A percentile compares a stretch with the other conserved stretches of the same genome.
Conservation (phyloP, 2,113 vertebrate genomes). For the Rhineura floridana region DNA sequence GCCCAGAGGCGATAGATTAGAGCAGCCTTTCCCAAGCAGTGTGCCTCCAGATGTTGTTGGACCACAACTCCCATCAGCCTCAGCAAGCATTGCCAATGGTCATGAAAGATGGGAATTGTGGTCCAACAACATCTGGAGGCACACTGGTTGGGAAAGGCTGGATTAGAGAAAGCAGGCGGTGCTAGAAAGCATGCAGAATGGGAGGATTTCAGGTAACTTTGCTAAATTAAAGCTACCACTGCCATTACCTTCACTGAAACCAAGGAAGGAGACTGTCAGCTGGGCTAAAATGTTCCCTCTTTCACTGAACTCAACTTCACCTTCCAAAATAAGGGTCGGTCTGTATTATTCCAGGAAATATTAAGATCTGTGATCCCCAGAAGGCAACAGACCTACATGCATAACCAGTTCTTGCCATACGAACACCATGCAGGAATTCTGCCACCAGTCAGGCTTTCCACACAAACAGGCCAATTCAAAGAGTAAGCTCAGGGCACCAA, state of each 20-base stretch:
- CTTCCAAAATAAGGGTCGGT: too few species aligned
- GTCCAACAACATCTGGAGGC: too few species aligned
- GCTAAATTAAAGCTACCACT: background rate
- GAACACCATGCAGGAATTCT: background rate
- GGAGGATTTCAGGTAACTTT: background rate
- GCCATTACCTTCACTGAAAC: background rate
- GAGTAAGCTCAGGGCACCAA: background rate
- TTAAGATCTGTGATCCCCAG: too few species aligned
- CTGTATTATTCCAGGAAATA: background rate
- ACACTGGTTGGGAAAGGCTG: too few species aligned
- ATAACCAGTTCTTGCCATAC: background rate
- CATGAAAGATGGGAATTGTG: too few species aligned
- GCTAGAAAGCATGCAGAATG: background rate
- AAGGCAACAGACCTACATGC: background rate
- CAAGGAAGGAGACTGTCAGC: background rate
- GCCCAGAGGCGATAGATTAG: background rate
- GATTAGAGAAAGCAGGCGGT: too few species aligned
- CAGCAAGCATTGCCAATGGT: too few species aligned
- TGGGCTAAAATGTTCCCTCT: background rate
- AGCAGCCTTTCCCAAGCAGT: too few species aligned
- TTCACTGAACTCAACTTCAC: background rate
- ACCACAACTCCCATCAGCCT: too few species aligned
- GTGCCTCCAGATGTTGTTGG: too few species aligned
- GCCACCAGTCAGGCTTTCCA: background rate
- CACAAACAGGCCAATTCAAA: background rate